Conservation (phyloP, 2,797 vertebrate genomes). For the Epinephelus coioides region DNA sequence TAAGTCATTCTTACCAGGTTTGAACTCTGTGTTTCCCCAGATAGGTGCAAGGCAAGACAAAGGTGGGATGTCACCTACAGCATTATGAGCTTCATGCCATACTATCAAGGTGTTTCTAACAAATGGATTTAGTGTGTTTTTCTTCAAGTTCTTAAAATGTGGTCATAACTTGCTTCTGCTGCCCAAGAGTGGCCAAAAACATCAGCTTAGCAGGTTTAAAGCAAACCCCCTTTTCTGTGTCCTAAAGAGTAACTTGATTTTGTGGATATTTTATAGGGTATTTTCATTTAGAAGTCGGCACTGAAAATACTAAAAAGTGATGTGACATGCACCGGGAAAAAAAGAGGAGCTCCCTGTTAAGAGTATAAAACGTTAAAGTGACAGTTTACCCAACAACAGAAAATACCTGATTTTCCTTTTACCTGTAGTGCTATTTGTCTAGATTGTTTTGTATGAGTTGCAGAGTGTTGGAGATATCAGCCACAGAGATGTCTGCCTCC, state of each 20-base stretch:
- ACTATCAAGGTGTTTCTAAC: slow-evolving; percentile 2
- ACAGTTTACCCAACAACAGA: too few relatives aligned
- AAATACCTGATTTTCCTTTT: too few relatives aligned
- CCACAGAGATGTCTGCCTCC: too few relatives aligned
- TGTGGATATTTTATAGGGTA: not conserved
- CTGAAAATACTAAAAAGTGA: not conserved
- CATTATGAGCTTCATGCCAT: not conserved
- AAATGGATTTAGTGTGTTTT: slow-evolving; percentile 3
- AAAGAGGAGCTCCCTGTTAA: not conserved
- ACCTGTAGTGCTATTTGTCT: too few relatives aligned
- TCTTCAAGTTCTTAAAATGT: not conserved
- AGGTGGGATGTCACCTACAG: not conserved
- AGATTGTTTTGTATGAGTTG: too few relatives aligned
- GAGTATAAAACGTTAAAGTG: not conserved
- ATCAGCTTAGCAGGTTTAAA: not conserved
- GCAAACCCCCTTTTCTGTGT: not conserved
- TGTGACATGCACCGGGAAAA: not conserved
- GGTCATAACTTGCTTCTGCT: not conserved
- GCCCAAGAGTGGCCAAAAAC: not conserved
- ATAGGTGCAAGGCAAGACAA: not conserved
- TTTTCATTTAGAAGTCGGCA: not conserved
- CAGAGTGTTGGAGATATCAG: too few relatives aligned
- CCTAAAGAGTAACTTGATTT: not conserved
- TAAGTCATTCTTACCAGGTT: not conserved
- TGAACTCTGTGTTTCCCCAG: not conserved